Percentiles rank a stretch among this genome's conserved stretches.
phyloP scores from a whole-genome alignment of 2,888 invertebrate genomes.

The Tryphoninae sp. region DNA sequence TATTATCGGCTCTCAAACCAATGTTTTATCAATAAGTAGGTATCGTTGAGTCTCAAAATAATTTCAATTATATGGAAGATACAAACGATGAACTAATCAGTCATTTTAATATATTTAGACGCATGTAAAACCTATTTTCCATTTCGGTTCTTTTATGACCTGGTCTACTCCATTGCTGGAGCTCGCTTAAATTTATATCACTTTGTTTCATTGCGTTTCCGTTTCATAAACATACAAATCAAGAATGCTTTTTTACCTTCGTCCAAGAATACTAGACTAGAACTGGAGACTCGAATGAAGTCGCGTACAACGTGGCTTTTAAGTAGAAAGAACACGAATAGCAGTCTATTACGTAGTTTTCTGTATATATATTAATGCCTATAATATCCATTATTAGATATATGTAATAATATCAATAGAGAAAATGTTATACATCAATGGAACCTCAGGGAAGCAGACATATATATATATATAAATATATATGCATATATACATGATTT shows the following conservation, averaged over 20 bases:
- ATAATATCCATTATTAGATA: slow-evolving; percentile 38
- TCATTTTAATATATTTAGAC: slow-evolving; percentile 51
- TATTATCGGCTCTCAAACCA: slow-evolving; percentile 12
- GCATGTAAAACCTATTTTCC: slow-evolving; percentile 55
- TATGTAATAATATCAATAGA: slow-evolving; percentile 34
- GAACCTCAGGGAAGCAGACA: slow-evolving; percentile 58
- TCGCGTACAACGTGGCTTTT: slow-evolving; percentile 8
- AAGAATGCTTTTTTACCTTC: slow-evolving; percentile 12
- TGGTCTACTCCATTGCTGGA: slow-evolving; percentile 9
- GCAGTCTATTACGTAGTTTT: slow-evolving; percentile 25
- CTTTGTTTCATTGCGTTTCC: slow-evolving; percentile 41
- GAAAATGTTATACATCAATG: slow-evolving; percentile 37
- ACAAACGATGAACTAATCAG: slow-evolving; percentile 51
- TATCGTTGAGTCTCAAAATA: slow-evolving; percentile 6
- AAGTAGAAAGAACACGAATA: slow-evolving; percentile 47
- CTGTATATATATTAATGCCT: slow-evolving; percentile 43
- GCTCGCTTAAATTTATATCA: slow-evolving; percentile 50
- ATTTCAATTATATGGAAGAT: slow-evolving; percentile 43
- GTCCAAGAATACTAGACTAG: slow-evolving; percentile 51
- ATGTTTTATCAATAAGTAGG: not conserved
- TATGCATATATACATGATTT: slow-evolving; percentile 56
- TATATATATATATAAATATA: slow-evolving; percentile 40
- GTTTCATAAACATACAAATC: slow-evolving; percentile 5
- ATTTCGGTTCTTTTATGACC: slow-evolving; percentile 11
- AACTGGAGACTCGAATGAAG: slow-evolving; percentile 47